Conservation (phyloP, 2,113 vertebrate species). For the Candoia aspera region DNA sequence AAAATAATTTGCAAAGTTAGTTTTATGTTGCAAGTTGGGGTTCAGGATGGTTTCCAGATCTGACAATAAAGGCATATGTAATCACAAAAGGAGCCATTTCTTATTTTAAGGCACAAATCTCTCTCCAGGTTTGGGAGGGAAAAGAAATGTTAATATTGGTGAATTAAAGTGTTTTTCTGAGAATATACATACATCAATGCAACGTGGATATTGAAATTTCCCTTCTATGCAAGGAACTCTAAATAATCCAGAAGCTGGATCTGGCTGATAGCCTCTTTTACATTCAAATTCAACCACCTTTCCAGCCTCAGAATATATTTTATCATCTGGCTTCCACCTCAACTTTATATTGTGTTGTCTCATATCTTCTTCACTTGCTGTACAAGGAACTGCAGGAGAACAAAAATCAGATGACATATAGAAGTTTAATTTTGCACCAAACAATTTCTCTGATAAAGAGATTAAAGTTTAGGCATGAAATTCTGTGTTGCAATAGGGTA, state of each 20-base stretch:
- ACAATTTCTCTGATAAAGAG: not conserved
- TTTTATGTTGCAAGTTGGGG: too few relatives aligned
- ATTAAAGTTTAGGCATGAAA: not conserved
- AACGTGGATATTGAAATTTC: not conserved
- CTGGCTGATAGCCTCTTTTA: rapidly evolving
- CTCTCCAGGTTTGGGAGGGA: too few relatives aligned
- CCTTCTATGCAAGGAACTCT: constrained; percentile 14
- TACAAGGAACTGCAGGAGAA: constrained; percentile 51
- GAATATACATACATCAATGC: not conserved
- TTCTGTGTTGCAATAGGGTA: not conserved
- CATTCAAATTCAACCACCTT: not conserved
- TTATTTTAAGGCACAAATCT: not conserved
- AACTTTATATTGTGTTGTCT: rapidly evolving
- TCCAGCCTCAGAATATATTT: not conserved
- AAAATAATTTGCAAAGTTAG: too few relatives aligned
- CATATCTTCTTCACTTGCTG: rapidly evolving
- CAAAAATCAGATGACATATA: not conserved
- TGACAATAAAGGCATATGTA: too few relatives aligned
- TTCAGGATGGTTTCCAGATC: too few relatives aligned
- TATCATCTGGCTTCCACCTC: rapidly evolving
- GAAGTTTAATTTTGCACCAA: not conserved
- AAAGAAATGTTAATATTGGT: not conserved
- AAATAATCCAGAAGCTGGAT: rapidly evolving
- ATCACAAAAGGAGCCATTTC: not conserved
- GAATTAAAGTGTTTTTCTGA: not conserved